Conservation (phyloP, 2,797 vertebrate genomes). For the Syndactyla subalaris region DNA sequence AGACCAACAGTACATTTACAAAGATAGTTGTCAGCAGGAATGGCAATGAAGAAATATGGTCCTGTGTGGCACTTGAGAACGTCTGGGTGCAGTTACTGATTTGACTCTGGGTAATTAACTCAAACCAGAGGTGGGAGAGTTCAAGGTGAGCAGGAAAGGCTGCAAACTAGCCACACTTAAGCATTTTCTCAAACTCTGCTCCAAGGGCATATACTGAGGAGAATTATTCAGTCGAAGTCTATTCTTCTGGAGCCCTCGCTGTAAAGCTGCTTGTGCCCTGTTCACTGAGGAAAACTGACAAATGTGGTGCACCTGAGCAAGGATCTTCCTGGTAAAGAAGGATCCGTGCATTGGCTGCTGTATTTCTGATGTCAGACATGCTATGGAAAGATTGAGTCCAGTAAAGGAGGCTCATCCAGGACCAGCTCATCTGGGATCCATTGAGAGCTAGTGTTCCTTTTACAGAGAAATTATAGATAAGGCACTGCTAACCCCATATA, state of each 20-base stretch:
- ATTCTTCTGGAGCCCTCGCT: background rate
- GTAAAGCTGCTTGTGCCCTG: background rate
- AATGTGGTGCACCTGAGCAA: background rate
- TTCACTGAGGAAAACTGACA: background rate
- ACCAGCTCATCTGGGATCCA: background rate
- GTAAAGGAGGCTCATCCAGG: background rate
- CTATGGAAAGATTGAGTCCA: background rate
- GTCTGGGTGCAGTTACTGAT: background rate
- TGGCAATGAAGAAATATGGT: background rate
- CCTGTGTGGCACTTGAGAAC: background rate
- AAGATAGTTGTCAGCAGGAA: background rate
- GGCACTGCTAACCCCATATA: background rate
- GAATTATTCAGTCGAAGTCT: background rate
- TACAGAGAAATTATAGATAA: background rate
- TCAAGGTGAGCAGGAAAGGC: background rate
- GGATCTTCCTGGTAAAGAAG: background rate
- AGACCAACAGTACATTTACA: too few species aligned
- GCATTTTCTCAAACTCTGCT: background rate
- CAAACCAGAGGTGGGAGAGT: background rate
- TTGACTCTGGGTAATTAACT: background rate
- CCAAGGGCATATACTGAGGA: background rate
- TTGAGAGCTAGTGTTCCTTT: background rate
- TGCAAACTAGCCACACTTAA: background rate
- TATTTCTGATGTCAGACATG: too few species aligned
- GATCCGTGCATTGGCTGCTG: rapidly evolving